These are phyloP conservation scores for Conomelus anceps DNA, from an alignment of 2,888 invertebrate genomes.

Conservation along the genomic window DNA sequence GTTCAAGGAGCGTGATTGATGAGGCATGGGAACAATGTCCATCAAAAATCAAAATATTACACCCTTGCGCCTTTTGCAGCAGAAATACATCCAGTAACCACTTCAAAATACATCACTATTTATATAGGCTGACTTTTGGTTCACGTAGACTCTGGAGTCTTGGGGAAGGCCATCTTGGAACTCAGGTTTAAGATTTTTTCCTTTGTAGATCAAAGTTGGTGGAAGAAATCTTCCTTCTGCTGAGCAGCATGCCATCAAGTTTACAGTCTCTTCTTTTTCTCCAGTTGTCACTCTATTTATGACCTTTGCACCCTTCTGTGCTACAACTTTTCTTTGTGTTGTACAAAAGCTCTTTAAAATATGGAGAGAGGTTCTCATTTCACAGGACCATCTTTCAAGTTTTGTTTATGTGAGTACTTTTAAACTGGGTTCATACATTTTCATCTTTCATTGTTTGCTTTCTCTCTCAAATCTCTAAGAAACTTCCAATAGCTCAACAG, in stretches of 20 bases:
- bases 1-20: background rate
- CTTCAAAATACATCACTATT: background rate
- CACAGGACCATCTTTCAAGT: too few relatives aligned
- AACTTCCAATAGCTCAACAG: too few relatives aligned
- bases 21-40: background rate
- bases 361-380: too few relatives aligned
- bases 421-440: too few relatives aligned
- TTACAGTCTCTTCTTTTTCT: constrained; percentile 16
- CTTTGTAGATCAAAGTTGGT: background rate
- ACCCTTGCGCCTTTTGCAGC: background rate
- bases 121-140: background rate
- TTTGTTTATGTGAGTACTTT: too few relatives aligned
- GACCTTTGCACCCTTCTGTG: background rate
- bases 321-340: too few relatives aligned
- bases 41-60: background rate
- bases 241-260: constrained; percentile 8
- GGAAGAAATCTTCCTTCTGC: background rate
- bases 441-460: too few relatives aligned
- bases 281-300: constrained; percentile 1
- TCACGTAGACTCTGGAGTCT: background rate
- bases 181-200: background rate
- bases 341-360: too few relatives aligned
- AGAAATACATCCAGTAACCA: background rate
- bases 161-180: background rate
- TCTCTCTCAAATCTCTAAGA: too few relatives aligned